phyloP scores from a whole-genome alignment of 2,797 vertebrate species.

The Anolis apletophallus region DNA sequence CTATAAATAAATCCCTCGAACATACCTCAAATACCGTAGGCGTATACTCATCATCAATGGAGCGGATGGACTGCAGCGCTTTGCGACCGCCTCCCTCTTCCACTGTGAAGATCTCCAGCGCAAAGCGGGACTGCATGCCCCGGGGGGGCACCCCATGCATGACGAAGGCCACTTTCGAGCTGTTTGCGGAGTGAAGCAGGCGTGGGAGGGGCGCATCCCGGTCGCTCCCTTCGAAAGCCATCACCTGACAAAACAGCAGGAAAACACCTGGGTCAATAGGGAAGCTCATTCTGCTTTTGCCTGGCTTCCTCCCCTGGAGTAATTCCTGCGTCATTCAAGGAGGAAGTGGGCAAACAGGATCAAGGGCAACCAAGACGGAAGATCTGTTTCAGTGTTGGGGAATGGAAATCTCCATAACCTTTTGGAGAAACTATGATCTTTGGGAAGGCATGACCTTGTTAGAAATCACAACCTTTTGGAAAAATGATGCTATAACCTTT shows the following conservation, averaged over 20 bases:
- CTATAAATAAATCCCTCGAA: no score
- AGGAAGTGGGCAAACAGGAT: no score
- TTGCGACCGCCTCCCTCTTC: conserved; percentile 58
- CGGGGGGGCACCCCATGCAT: conserved; percentile 74
- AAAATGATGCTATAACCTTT: no score
- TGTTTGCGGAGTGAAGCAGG: conserved; percentile 87
- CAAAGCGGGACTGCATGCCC: conserved; percentile 81
- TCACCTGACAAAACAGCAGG: conserved; percentile 76
- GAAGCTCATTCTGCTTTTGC: no score
- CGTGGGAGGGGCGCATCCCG: conserved; percentile 80
- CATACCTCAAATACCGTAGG: conserved; percentile 90
- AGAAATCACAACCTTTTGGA: no score
- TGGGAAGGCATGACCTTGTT: no score
- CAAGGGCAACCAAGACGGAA: no score
- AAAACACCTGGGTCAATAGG: rapidly evolving
- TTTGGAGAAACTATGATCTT: no score
- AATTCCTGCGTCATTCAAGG: no score
- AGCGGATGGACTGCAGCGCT: conserved; percentile 65
- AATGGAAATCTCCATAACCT: no score
- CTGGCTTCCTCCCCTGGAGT: no score
- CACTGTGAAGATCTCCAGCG: conserved; percentile 83
- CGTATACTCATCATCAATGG: conserved; percentile 90
- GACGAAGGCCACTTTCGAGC: conserved; percentile 84
- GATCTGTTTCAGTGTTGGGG: no score
- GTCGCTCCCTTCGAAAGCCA: conserved; percentile 78